These are phyloP conservation scores for Scrobipalpa costella DNA, from an alignment of 2,888 invertebrate species.

Conservation along the genomic window DNA sequence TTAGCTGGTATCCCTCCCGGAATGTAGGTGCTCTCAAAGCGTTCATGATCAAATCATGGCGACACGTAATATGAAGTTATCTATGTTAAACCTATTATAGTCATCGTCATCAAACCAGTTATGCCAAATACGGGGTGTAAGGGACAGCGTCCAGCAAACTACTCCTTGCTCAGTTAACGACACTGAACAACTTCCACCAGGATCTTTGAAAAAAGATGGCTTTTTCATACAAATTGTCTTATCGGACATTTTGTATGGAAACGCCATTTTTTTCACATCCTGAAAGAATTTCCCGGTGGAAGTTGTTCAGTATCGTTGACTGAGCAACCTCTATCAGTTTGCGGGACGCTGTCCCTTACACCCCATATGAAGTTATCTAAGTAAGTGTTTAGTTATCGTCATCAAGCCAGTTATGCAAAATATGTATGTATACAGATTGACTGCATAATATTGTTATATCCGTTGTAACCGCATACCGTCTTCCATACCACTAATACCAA, in stretches of 20 bases:
- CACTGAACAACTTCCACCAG: too few relatives aligned
- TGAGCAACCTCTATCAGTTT: too few relatives aligned
- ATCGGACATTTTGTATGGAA: too few relatives aligned
- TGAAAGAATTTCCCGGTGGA: too few relatives aligned
- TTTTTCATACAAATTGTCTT: too few relatives aligned
- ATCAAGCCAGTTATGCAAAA: neutral
- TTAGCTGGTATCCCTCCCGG: neutral
- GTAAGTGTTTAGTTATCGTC: neutral
- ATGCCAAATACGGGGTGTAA: neutral
- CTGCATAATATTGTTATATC: neutral
- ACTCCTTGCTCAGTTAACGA: too few relatives aligned
- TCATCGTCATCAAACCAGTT: neutral
- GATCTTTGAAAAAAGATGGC: too few relatives aligned
- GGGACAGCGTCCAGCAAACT: too few relatives aligned
- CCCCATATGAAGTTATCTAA: neutral
- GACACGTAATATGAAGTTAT: slow-evolving; percentile 2
- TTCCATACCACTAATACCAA: neutral
- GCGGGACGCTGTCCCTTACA: too few relatives aligned
- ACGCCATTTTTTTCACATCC: too few relatives aligned
- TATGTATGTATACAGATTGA: neutral
- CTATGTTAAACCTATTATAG: neutral
- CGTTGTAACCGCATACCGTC: slow-evolving; percentile 1
- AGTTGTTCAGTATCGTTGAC: too few relatives aligned
- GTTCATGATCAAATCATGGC: slow-evolving; percentile 23
- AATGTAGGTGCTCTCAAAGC: slow-evolving; percentile 14